A percentile compares a stretch with the other conserved stretches of the same genome.
Evolutionary conservation across 1,140 invertebrate genomes (phyloP).

Genomic region (Sycophaga agraensis): DNA sequence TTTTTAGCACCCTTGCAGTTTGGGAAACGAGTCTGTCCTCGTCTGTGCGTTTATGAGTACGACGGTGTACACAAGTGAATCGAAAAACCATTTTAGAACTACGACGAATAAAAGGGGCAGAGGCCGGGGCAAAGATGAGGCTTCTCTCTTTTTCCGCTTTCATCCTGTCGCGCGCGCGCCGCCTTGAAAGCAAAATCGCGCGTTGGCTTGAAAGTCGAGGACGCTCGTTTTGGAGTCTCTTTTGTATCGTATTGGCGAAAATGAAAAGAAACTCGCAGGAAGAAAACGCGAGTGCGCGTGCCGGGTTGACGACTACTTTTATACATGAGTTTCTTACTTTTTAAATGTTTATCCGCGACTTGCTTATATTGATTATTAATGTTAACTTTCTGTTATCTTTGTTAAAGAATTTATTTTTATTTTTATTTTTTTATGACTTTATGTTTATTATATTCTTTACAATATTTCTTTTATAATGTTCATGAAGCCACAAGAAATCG

Average conservation of each 20-base stretch:
- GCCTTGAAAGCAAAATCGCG: not conserved
- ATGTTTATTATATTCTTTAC: too few species aligned
- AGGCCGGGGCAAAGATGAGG: not conserved
- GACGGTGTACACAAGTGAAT: too few species aligned
- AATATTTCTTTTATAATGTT: too few species aligned
- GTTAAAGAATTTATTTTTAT: not conserved
- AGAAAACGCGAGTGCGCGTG: too few species aligned
- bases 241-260: not conserved
- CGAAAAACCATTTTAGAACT: not conserved
- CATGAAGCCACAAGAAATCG: too few species aligned
- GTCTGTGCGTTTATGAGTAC: not conserved
- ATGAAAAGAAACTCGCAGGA: slow-evolving; percentile 7
- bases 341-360: not conserved
- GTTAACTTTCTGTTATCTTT: too few species aligned
- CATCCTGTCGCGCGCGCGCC: not conserved
- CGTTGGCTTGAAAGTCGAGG: not conserved
- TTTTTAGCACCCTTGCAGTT: not conserved
- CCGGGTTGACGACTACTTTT: not conserved
- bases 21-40: not conserved
- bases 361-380: too few species aligned
- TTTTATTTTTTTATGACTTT: too few species aligned
- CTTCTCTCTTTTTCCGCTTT: not conserved
- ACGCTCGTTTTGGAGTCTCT: slow-evolving; percentile 2
- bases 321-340: not conserved
- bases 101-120: not conserved